A percentile compares a stretch with the other conserved stretches of the same genome.
Evolutionary conservation across 2,797 vertebrate species (phyloP).

Genomic region (Diglossa cyanea): DNA sequence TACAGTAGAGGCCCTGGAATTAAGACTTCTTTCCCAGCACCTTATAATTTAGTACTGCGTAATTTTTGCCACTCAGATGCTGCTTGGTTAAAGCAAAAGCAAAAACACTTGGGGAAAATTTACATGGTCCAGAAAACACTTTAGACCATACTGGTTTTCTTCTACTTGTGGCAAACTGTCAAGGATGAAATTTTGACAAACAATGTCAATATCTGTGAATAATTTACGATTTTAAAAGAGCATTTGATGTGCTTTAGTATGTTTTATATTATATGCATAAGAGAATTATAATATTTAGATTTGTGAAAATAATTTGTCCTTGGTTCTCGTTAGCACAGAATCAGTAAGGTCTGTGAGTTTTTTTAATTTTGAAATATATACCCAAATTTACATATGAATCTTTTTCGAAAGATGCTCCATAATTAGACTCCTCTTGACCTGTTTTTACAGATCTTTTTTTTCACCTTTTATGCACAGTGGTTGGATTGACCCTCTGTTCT

Average conservation of each 20-base stretch:
- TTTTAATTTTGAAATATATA: neutral
- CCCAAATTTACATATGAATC: neutral
- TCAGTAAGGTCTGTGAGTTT: neutral
- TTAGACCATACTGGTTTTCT: neutral
- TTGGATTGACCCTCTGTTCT: slow-evolving; percentile 11
- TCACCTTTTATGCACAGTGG: neutral
- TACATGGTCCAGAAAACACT: neutral
- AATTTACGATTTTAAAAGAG: neutral
- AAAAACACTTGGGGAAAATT: neutral
- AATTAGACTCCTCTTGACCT: neutral
- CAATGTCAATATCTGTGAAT: neutral
- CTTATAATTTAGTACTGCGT: neutral
- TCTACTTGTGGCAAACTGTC: neutral
- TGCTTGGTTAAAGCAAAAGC: neutral
- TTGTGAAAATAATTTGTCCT: neutral
- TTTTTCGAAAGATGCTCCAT: neutral
- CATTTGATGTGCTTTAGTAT: neutral
- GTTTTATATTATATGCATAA: neutral
- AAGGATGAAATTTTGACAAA: neutral
- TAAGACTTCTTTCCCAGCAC: slow-evolving; percentile 2
- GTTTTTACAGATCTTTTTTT: neutral
- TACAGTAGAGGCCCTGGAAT: neutral
- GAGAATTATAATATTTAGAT: neutral
- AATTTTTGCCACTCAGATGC: neutral
- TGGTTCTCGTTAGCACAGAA: neutral